Evolutionary conservation across 2,797 vertebrate species (phyloP), one percentile per base, ranked within the genome.

Genomic region (Protosalanx chinensis): DNA sequence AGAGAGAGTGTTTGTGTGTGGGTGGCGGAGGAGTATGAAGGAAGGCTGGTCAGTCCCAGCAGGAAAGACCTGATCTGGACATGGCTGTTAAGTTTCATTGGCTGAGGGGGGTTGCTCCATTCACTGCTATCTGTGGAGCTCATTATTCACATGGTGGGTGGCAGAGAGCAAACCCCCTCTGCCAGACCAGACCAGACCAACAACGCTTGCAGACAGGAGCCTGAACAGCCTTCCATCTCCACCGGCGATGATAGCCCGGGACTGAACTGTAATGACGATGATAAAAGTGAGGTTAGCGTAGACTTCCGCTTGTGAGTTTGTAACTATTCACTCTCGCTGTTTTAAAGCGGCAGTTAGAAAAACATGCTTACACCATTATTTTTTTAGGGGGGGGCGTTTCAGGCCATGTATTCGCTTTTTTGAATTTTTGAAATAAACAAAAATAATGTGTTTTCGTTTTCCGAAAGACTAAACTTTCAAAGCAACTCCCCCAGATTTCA

Each of bases 31-130:
- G 82, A 88, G 87, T 84, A 87, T 82, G 70, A 86, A 86, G 80
- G 82, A 82, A 68, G 76, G 79, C 79, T 82, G 88, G 86, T 89
- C 83, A 88, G 88, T 81, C 90, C 74, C 92, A 91, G 92, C 90
- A 87, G 89, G 90, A 89, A 89, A 84, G 85, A 87, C 87, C 87
- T 88, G 79, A 88, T 90, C 86, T 91, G 90, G 90, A 92, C 88
- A 87, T 81, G 90, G 91, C 86, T 92, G 90, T 92, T 94, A 92
- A 88, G 80, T 93, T 91, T 89, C 89, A 88, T 93, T 93, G 93
- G 88, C 72, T 82, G 86, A 89, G 85, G 83, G n/a, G 67, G 46
- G 88, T 82, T 46, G 85, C 86, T 85, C 84, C 83, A 84, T 83
- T 90, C 86, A 86, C 79, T 83, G 89, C 81, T 92, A 87, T 88